phyloP scores from a whole-genome alignment of 2,888 invertebrate genomes.

The Dryadula phaetusa region DNA sequence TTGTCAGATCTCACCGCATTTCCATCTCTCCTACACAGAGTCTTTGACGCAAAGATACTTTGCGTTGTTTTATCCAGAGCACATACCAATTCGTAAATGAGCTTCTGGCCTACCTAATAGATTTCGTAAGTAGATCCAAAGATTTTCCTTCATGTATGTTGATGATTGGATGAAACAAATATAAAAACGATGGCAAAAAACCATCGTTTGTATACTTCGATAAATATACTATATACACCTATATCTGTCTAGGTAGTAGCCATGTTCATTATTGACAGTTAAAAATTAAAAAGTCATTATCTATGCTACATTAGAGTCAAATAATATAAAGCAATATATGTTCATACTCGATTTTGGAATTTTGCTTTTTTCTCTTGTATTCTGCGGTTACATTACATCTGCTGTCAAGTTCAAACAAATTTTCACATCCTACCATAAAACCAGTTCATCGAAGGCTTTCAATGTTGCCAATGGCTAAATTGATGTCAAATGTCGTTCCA shows the following conservation, averaged over 20 bases:
- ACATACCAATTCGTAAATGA: too few species aligned
- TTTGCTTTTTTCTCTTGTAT: not conserved
- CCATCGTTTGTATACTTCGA: not conserved
- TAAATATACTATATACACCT: not conserved
- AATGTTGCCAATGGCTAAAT: not conserved
- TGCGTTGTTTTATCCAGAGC: too few species aligned
- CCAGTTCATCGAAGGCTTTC: not conserved
- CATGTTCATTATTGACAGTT: not conserved
- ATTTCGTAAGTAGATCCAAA: too few species aligned
- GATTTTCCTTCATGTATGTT: too few species aligned
- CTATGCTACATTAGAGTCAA: not conserved
- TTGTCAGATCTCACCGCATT: too few species aligned
- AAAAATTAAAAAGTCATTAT: not conserved
- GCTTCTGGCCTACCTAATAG: too few species aligned
- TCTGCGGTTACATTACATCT: not conserved
- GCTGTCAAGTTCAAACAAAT: conserved; percentile 1
- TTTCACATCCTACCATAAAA: conserved; percentile 6
- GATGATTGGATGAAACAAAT: too few species aligned
- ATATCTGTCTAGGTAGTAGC: too few species aligned
- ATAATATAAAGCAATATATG: not conserved
- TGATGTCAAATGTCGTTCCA: not conserved
- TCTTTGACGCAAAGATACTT: too few species aligned
- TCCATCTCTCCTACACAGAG: too few species aligned
- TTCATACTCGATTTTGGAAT: not conserved
- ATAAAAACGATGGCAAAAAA: too few species aligned